These are phyloP conservation scores for Nothobranchius furzeri DNA, from an alignment of 2,113 vertebrate genomes.

Conservation along the genomic window DNA sequence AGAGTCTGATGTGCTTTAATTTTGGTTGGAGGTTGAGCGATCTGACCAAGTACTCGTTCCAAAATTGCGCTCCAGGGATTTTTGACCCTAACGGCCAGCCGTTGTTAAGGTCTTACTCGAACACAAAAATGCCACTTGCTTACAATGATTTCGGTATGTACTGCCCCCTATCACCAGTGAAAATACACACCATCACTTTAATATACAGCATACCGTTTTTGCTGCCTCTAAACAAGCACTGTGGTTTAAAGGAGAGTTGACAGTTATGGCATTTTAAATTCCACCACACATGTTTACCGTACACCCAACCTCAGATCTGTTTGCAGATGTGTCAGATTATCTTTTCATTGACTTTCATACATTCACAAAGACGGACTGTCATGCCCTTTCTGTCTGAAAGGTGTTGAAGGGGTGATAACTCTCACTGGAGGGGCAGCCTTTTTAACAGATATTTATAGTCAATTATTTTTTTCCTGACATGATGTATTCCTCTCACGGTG, in stretches of 20 bases:
- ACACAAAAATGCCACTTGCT: no score
- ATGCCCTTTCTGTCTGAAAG: constrained; percentile 9
- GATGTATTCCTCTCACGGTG: constrained; percentile 39
- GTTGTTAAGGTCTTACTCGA: no score
- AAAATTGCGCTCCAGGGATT: no score
- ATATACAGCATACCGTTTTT: background rate
- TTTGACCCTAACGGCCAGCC: no score
- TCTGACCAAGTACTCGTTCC: no score
- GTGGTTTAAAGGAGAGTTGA: background rate
- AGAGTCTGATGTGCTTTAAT: no score
- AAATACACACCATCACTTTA: background rate
- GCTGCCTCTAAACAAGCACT: background rate
- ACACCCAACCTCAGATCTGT: constrained; percentile 3
- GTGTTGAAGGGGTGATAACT: constrained; percentile 22
- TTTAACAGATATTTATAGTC: constrained; percentile 35
- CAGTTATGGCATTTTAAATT: background rate
- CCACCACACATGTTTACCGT: background rate
- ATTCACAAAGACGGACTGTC: constrained; percentile 2
- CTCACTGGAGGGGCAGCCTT: constrained; percentile 14
- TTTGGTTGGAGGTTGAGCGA: no score
- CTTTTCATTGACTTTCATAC: background rate
- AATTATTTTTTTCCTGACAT: constrained; percentile 40
- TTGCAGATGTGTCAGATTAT: background rate
- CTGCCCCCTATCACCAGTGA: no score
- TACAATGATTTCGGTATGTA: no score